phyloP scores from a whole-genome alignment of 2,113 vertebrate genomes.

The Varanus salvator region DNA sequence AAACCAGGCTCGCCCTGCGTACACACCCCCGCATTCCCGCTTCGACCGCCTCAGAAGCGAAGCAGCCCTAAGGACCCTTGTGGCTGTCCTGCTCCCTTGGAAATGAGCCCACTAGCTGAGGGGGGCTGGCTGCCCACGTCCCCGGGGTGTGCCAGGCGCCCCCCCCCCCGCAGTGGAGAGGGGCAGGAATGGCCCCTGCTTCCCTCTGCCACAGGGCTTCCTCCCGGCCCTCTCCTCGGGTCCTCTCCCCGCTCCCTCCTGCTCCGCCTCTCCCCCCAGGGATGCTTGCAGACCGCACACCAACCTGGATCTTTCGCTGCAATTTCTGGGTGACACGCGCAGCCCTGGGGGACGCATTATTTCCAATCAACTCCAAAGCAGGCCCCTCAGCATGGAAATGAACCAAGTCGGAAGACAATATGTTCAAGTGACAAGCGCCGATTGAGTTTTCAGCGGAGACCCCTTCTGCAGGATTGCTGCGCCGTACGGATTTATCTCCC shows the following conservation, averaged over 20 bases:
- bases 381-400: constrained; percentile 20
- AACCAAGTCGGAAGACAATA: constrained; percentile 22
- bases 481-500: neutral
- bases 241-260: neutral
- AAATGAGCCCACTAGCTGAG: too few relatives aligned
- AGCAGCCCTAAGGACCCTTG: too few relatives aligned
- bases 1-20: neutral
- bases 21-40: too few relatives aligned
- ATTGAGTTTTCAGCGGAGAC: constrained; percentile 5
- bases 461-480: neutral
- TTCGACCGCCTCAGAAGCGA: too few relatives aligned
- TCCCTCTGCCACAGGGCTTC: neutral
- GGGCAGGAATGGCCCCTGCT: neutral
- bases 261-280: too few relatives aligned
- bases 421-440: constrained; percentile 19
- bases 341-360: constrained; percentile 14
- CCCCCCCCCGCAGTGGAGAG: too few relatives aligned
- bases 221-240: neutral
- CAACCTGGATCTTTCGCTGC: neutral
- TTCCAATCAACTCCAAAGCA: constrained; percentile 25
- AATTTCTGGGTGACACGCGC: constrained; percentile 18
- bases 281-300: neutral
- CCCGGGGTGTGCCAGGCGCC: too few relatives aligned
- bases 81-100: too few relatives aligned
- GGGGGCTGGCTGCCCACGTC: too few relatives aligned